Evolutionary conservation across 2,888 invertebrate species (phyloP).

Genomic region (Dioctria linearis): DNA sequence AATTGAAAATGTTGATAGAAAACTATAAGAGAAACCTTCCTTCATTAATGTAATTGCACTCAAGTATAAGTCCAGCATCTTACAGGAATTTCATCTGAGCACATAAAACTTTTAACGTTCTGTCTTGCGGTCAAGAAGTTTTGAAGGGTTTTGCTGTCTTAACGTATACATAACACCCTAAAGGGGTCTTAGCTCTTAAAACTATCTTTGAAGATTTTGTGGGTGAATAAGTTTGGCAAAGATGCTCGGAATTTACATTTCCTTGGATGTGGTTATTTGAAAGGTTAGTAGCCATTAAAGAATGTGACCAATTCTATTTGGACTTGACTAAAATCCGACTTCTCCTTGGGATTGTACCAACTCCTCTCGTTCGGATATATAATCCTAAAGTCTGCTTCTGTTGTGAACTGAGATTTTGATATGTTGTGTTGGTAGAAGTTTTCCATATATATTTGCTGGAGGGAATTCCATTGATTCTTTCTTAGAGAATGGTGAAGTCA

Average conservation of each 20-base stretch:
- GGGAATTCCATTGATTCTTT: neutral
- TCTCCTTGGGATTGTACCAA: conserved; percentile 5
- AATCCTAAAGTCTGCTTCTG: neutral
- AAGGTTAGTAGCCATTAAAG: conserved; percentile 51
- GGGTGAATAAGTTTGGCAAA: conserved; percentile 58
- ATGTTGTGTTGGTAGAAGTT: neutral
- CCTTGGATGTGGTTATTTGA: conserved; percentile 58
- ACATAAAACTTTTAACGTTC: conserved; percentile 58
- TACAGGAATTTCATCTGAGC: conserved; percentile 55
- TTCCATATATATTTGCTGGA: neutral
- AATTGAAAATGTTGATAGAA: conserved; percentile 4
- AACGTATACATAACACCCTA: conserved; percentile 51
- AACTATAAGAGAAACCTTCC: conserved; percentile 17
- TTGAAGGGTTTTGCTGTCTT: conserved; percentile 51
- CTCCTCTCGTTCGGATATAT: conserved; percentile 1
- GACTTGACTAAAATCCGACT: conserved; percentile 1
- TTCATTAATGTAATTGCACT: conserved; percentile 52
- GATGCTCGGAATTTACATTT: conserved; percentile 58
- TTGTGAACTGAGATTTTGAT: conserved; percentile 17
- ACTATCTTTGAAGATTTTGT: conserved; percentile 59
- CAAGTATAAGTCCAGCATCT: conserved; percentile 43
- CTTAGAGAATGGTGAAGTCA: too few relatives aligned
- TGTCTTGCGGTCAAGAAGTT: conserved; percentile 58
- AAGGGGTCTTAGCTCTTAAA: conserved; percentile 53
- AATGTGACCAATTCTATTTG: conserved; percentile 48